Evolutionary conservation across 2,113 vertebrate genomes (phyloP), one percentile per base, ranked within the genome.

Genomic region (Seriola rivoliana): DNA sequence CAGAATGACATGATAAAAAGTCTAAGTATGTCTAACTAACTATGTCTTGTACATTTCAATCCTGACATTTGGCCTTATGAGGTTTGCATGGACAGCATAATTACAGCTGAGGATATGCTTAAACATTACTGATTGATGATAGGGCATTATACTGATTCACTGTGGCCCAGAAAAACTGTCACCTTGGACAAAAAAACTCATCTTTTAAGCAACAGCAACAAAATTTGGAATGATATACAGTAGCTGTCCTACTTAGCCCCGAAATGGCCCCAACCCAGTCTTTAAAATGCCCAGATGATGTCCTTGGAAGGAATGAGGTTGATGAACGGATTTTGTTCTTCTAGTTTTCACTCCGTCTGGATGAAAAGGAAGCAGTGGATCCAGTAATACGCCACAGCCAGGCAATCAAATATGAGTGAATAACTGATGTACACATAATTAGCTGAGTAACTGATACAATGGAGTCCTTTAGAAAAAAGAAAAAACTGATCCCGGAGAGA

Each of bases 201-300:
- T 67, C 14, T 58, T 58, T 67, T 16, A 78, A 36, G 57, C 57
- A 29, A 59, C 9, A 59, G 57, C 0, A 5, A 57, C 32, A 44
- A 46, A 38, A 48, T 23, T 5, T 25, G 50, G 48, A 82, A 58
- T 60, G 40, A 65, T 12, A 52, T 4, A 14, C 21, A 65, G 64
- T 38, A 17, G 19, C 17, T 29, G 34, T 60, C 66, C 59, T 58
- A 29, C 44, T 66, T 4, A 10, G 14, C 46, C 25, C 13, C 55
- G 32, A 46, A 48, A 60, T 13, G 34, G 46, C 32, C 57, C 38
- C 29, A 32, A 55, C 9, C 32, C 34, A 17, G 40, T 64, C 52
- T 67, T 34, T 63, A n/a, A 80, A 79, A 75, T 73, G 40, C 50
- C 50, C 58, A 23, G 52, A 40, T 68, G 68, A 67, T 54, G 54